Evolutionary conservation across 1,140 invertebrate genomes (phyloP).

Genomic region (Drosophila pseudoobscura): DNA sequence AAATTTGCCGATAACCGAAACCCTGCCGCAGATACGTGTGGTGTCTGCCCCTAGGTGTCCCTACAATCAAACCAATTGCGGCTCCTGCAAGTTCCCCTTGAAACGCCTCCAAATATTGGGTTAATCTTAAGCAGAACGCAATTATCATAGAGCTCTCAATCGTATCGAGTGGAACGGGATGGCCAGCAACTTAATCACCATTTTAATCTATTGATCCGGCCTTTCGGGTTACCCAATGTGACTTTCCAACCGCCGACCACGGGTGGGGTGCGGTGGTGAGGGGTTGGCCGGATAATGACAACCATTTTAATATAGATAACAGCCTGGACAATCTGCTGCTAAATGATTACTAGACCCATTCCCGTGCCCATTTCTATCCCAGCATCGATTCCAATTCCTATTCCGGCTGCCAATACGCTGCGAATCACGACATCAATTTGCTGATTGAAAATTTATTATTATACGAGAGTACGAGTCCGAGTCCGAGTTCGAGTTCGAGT

Average conservation of each 20-base stretch:
- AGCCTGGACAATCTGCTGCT: slow-evolving; percentile 59
- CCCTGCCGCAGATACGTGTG: neutral
- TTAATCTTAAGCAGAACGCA: too few relatives aligned
- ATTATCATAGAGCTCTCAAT: neutral
- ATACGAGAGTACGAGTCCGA: slow-evolving; percentile 4
- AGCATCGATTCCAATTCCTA: slow-evolving; percentile 7
- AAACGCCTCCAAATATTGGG: too few relatives aligned
- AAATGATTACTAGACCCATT: slow-evolving; percentile 65
- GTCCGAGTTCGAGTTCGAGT: neutral
- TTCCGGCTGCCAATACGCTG: slow-evolving; percentile 17
- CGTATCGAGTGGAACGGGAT: neutral
- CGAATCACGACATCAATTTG: slow-evolving; percentile 75
- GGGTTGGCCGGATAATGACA: slow-evolving; percentile 37
- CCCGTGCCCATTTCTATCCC: slow-evolving; percentile 7
- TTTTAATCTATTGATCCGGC: slow-evolving; percentile 5
- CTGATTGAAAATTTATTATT: slow-evolving; percentile 78
- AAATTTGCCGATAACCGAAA: slow-evolving; percentile 38
- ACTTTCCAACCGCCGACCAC: neutral
- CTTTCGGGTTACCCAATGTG: too few relatives aligned
- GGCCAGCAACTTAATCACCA: neutral
- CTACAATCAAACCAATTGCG: slow-evolving; percentile 12
- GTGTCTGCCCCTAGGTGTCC: neutral
- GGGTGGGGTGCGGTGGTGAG: neutral
- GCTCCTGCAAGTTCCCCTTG: neutral
- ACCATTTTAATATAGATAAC: slow-evolving; percentile 70